Base-by-base conservation (phyloP, 2,797 vertebrate genomes). In the Eutrigla gurnardus region DNA sequence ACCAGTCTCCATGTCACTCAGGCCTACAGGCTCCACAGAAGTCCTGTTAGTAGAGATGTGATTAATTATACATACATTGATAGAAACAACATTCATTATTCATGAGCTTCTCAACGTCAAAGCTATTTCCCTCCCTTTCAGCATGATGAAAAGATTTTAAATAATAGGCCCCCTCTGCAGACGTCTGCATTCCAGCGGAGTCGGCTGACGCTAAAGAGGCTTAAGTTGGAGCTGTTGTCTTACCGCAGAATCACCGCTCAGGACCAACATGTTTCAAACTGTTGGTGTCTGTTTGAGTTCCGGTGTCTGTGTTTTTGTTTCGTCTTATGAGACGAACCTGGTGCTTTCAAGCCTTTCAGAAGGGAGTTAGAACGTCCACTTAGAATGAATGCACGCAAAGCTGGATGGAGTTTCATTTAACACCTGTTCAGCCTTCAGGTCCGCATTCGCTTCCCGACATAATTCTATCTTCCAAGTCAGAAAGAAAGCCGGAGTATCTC, bases 1-100 rank as follows among this genome's bases (percentile, higher is more conserved):
- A 88, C 81, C 63, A 52, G 89, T 86, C 90, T 91, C 89, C 91
- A 86, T 87, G 84, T 88, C 91, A 90, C 91, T 91, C 88, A 92
- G 90, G 88, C 88, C 88, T 89, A 73, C 80, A 90, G 91, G 82
- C 91, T 92, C 91, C 90, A 91, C 85, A 87, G 80, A 82, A 83
- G 88, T 93, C 90, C 91, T 87, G 92, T 92, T 92, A 92, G 90
- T 86, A 82, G 90, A 92, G 85, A 90, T 87, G 89, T 93, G 92
- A 94, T 95, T 93, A 95, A 94, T 95, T 94, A 95, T 95, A 93
- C 94, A 95, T 95, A 93, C 93, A 93, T 93, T 95, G 93, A 95
- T 94, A 95, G 93, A 93, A 95, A 91, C 86, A 75, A 65, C 85
- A 90, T 95, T 93, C 83, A 94, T 94, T 91, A 95, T 94, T 92